Conservation (phyloP, 2,888 invertebrate genomes). For the Schrankia costaestrigalis region DNA sequence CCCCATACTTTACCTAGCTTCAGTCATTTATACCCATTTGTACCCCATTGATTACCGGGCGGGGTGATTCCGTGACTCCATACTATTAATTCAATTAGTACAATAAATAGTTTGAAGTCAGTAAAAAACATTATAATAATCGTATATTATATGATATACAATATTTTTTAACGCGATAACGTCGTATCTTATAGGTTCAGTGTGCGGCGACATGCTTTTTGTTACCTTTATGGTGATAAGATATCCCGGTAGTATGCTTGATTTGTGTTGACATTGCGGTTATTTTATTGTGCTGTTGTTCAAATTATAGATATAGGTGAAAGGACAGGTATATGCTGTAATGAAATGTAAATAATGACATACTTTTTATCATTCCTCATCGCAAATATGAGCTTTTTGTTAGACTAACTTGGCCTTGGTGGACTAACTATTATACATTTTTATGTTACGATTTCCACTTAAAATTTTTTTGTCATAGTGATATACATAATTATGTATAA, state of each 20-base stretch:
- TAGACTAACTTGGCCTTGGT: no score
- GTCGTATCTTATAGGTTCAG: slow-evolving; percentile 44
- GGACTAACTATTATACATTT: no score
- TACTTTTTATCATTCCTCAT: no score
- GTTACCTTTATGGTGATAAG: slow-evolving; percentile 21
- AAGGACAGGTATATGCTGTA: no score
- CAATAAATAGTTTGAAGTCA: slow-evolving; percentile 68
- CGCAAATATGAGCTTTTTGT: no score
- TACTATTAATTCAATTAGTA: slow-evolving; percentile 72
- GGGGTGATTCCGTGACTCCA: slow-evolving; percentile 57
- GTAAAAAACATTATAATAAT: slow-evolving; percentile 68
- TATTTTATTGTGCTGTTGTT: no score
- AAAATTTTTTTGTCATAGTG: no score
- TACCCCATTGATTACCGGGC: slow-evolving; percentile 12
- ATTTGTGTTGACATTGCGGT: no score
- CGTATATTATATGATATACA: slow-evolving; percentile 72
- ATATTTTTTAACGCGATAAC: slow-evolving; percentile 69
- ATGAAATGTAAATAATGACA: no score
- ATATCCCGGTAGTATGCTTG: slow-evolving; percentile 2
- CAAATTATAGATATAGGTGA: no score
- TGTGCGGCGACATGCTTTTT: slow-evolving; percentile 43
- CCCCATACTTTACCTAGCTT: slow-evolving; percentile 6
- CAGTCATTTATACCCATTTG: slow-evolving; percentile 9
- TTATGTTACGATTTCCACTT: no score
- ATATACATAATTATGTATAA: no score